A percentile compares a stretch with the other conserved stretches of the same genome.
phyloP scores from a whole-genome alignment of 1,140 invertebrate genomes.

The Drosophila repletoides region DNA sequence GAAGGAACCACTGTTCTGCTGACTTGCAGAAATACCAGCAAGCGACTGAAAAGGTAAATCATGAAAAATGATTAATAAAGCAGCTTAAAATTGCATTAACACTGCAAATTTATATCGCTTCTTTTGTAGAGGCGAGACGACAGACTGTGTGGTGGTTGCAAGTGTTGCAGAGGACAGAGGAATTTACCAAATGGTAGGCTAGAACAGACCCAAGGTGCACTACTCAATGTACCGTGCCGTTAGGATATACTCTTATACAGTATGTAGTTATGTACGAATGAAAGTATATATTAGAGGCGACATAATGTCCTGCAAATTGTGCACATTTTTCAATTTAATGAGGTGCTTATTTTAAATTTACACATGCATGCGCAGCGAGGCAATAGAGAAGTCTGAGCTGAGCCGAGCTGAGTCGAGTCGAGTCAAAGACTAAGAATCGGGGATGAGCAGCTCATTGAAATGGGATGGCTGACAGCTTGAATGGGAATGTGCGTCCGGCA shows the following conservation, averaged over 20 bases:
- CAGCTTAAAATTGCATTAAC: constrained; percentile 77
- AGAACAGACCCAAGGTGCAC: constrained; percentile 6
- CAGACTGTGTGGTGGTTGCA: neutral
- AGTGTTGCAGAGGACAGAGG: constrained; percentile 51
- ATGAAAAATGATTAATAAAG: constrained; percentile 77
- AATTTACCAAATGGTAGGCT: constrained; percentile 62
- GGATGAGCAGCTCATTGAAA: constrained; percentile 40
- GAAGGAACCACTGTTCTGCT: constrained; percentile 16
- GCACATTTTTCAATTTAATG: constrained; percentile 81
- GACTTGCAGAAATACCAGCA: constrained; percentile 32
- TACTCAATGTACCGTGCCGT: neutral
- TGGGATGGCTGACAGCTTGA: constrained; percentile 3
- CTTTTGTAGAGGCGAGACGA: constrained; percentile 6
- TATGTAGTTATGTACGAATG: neutral
- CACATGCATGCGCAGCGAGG: constrained; percentile 49
- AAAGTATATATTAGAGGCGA: constrained; percentile 44
- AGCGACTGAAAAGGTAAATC: constrained; percentile 31
- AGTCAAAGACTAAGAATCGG: neutral
- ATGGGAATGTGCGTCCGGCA: constrained; percentile 16
- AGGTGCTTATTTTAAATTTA: constrained; percentile 79
- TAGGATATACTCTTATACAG: too few species aligned
- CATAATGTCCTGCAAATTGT: constrained; percentile 80
- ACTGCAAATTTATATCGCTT: constrained; percentile 59
- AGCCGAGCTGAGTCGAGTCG: neutral
- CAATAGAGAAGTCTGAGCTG: constrained; percentile 1